phyloP scores from a whole-genome alignment of 2,888 invertebrate genomes.

The Ernsta delagoae region DNA sequence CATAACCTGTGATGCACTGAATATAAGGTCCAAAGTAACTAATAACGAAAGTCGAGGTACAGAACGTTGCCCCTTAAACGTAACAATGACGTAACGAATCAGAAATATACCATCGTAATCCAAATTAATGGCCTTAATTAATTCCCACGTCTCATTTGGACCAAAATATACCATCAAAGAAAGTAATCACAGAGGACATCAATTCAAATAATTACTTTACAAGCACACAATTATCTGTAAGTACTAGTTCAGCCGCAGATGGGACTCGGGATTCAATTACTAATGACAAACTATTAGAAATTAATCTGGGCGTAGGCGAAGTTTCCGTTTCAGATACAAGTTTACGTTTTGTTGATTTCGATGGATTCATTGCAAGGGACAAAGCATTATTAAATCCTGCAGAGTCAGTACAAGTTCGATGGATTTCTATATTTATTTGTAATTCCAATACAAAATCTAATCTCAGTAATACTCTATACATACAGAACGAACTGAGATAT shows the following conservation, averaged over 20 bases:
- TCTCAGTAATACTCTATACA: not conserved
- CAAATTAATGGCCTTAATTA: too few species aligned
- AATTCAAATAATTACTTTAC: conserved; percentile 37
- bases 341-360: conserved; percentile 34
- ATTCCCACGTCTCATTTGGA: not conserved
- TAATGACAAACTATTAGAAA: conserved; percentile 38
- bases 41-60: too few species aligned
- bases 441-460: too few species aligned
- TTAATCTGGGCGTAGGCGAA: conserved; percentile 32
- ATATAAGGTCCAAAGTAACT: too few species aligned
- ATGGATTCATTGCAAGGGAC: conserved; percentile 20
- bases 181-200: conserved; percentile 21
- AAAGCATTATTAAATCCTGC: conserved; percentile 8
- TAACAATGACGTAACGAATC: too few species aligned
- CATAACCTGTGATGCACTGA: too few species aligned
- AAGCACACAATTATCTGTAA: conserved; percentile 37
- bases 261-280: conserved; percentile 37
- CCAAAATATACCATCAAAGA: conserved; percentile 22
- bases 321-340: conserved; percentile 33
- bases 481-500: not conserved
- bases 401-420: not conserved
- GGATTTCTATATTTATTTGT: not conserved
- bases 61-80: too few species aligned
- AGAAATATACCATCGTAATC: too few species aligned
- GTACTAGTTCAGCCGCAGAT: conserved; percentile 34